Evolutionary conservation across 2,797 vertebrate genomes (phyloP).

Genomic region (Clarias pachynema): DNA sequence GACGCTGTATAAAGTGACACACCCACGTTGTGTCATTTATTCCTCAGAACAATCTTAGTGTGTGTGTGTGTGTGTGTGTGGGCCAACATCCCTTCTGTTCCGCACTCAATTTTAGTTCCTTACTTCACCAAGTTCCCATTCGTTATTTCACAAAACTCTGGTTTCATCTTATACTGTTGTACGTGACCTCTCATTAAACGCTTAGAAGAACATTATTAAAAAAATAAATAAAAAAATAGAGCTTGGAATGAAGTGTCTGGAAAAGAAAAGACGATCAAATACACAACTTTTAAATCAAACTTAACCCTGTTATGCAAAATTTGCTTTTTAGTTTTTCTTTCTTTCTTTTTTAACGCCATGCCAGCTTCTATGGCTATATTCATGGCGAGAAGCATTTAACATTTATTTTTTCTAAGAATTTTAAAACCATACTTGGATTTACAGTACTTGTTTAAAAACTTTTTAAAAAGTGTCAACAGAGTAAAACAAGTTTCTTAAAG

Average conservation of each 20-base stretch:
- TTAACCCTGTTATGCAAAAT: no score
- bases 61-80: no score
- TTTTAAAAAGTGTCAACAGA: no score
- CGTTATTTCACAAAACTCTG: neutral
- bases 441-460: no score
- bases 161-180: neutral
- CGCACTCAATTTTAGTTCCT: neutral
- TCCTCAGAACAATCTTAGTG: neutral
- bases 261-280: neutral
- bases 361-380: no score
- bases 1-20: neutral
- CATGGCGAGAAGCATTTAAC: no score
- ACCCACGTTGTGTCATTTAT: neutral
- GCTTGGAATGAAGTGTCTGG: neutral
- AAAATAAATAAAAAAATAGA: neutral
- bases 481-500: no score
- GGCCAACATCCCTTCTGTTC: neutral
- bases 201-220: neutral
- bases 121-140: neutral
- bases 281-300: neutral
- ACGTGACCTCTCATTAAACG: neutral
- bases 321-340: no score
- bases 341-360: no score
- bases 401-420: no score
- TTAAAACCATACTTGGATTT: no score